Evolutionary conservation across 2,888 invertebrate genomes (phyloP).

Genomic region (Leucania comma): DNA sequence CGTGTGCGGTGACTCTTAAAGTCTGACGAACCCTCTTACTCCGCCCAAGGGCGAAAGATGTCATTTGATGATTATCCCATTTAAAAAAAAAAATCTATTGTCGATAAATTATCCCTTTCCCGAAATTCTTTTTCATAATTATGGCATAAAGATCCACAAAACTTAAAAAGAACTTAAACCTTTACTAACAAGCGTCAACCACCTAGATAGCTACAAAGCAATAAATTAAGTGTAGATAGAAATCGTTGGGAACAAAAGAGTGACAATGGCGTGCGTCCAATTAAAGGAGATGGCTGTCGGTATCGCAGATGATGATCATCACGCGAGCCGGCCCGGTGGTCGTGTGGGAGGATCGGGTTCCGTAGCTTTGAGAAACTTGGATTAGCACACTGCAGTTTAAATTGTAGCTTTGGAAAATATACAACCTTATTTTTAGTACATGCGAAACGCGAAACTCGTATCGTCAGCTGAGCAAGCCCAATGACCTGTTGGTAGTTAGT

Average conservation of each 20-base stretch:
- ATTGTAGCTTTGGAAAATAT: too few species aligned
- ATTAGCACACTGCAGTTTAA: not conserved
- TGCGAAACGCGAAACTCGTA: too few species aligned
- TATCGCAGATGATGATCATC: slow-evolving; percentile 56
- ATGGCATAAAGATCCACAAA: not conserved
- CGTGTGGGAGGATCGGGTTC: slow-evolving; percentile 43
- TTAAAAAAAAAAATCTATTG: too few species aligned
- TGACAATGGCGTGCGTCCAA: slow-evolving; percentile 61
- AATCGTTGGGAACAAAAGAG: slow-evolving; percentile 60
- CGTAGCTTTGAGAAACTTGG: slow-evolving; percentile 6
- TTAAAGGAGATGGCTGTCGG: slow-evolving; percentile 58
- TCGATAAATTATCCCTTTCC: too few species aligned
- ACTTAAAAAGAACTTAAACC: not conserved
- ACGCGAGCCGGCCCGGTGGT: slow-evolving; percentile 63
- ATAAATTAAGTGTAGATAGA: slow-evolving; percentile 65
- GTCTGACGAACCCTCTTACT: too few species aligned
- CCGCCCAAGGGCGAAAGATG: too few species aligned
- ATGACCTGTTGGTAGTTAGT: too few species aligned
- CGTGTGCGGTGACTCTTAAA: too few species aligned
- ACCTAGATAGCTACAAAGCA: slow-evolving; percentile 13
- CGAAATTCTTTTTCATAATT: too few species aligned
- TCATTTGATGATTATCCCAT: too few species aligned
- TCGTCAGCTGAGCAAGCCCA: too few species aligned
- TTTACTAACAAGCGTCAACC: slow-evolving; percentile 26
- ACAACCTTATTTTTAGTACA: too few species aligned